Evolutionary conservation across 2,113 vertebrate genomes (phyloP).

Genomic region (Cryptomyrus ogoouensis): DNA sequence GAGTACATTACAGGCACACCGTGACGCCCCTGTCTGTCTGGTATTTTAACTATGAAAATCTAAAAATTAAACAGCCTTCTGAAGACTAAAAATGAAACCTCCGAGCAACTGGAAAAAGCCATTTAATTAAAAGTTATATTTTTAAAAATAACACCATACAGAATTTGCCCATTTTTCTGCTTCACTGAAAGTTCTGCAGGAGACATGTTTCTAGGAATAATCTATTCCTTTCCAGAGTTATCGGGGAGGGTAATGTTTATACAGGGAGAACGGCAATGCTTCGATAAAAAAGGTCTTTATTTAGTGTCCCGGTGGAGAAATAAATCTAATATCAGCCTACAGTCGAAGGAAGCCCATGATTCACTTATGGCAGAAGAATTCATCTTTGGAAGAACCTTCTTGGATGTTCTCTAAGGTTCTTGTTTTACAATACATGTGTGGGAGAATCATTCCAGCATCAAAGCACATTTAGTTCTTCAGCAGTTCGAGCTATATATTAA

Average conservation of each 20-base stretch:
- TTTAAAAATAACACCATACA: neutral
- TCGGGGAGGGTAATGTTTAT: neutral
- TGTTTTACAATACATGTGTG: constrained; percentile 1
- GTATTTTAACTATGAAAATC: neutral
- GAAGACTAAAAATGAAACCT: neutral
- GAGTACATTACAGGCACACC: neutral
- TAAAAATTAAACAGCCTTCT: neutral
- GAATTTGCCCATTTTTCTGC: neutral
- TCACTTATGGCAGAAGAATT: neutral
- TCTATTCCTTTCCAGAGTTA: neutral
- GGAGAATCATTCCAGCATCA: neutral
- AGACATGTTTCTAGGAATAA: neutral
- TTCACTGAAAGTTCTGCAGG: neutral
- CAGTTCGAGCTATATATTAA: neutral
- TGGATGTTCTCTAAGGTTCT: neutral
- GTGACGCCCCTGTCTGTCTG: neutral
- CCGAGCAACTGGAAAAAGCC: neutral
- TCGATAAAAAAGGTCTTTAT: neutral
- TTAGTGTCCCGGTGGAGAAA: neutral
- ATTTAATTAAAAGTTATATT: neutral
- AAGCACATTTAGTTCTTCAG: neutral
- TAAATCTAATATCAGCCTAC: neutral
- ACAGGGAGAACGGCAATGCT: neutral
- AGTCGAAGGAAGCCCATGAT: neutral
- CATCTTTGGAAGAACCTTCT: neutral